Conservation (phyloP, 2,113 vertebrate genomes). For the Centropristis striata region DNA sequence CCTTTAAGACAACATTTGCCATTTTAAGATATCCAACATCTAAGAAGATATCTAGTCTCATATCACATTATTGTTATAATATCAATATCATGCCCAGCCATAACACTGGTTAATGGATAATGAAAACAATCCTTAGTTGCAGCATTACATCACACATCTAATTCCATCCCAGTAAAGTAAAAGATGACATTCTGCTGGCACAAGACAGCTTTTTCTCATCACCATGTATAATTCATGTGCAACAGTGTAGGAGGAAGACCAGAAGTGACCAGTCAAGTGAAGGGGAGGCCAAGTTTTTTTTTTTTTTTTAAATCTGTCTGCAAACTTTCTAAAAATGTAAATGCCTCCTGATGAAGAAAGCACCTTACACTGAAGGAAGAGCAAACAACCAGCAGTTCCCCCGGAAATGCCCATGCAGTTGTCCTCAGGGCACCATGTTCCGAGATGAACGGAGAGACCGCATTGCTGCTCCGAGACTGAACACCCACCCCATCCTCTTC, state of each 20-base stretch:
- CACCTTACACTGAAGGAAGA: constrained; percentile 21
- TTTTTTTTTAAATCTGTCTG: not conserved
- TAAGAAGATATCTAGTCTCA: no score
- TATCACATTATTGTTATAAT: no score
- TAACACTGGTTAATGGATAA: no score
- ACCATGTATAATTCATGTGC: not conserved
- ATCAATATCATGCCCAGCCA: no score
- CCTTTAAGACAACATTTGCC: no score
- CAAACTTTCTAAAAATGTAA: constrained; percentile 29
- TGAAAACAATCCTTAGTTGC: not conserved
- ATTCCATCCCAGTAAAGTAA: not conserved
- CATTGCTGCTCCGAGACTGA: constrained; percentile 64
- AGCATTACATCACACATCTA: not conserved
- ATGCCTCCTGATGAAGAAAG: not conserved
- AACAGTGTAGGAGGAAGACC: constrained; percentile 32
- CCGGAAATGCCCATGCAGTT: constrained; percentile 31
- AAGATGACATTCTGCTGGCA: not conserved
- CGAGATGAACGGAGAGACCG: constrained; percentile 43
- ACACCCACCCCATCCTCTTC: constrained; percentile 10
- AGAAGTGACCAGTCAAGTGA: constrained; percentile 22
- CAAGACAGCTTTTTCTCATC: constrained; percentile 20
- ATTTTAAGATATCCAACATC: no score
- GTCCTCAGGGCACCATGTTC: constrained; percentile 23
- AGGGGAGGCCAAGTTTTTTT: not conserved
- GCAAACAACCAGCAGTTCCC: not conserved